Evolutionary conservation across 2,888 invertebrate species (phyloP).

Genomic region (Parthenolecanium corni): DNA sequence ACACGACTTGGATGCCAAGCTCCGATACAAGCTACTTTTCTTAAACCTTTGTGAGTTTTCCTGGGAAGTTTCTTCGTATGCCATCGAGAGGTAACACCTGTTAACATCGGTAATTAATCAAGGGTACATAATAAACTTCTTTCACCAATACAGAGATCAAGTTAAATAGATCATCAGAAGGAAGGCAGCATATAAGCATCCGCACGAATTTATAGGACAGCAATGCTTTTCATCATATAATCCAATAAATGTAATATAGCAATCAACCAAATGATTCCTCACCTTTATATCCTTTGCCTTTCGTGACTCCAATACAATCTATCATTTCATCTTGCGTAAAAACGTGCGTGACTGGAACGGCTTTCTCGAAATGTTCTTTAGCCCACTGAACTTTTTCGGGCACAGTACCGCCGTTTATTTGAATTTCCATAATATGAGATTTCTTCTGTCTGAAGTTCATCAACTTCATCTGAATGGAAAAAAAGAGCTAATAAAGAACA

Average conservation of each 20-base stretch:
- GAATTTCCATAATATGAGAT: slow-evolving; percentile 99
- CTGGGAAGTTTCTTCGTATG: slow-evolving; percentile 99
- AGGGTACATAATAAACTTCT: neutral
- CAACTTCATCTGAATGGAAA: slow-evolving; percentile 68
- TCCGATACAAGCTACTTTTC: slow-evolving; percentile 99
- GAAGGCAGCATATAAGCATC: slow-evolving; percentile 37
- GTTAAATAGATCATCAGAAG: slow-evolving; percentile 36
- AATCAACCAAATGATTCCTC: slow-evolving; percentile 30
- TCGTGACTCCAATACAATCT: slow-evolving; percentile 97
- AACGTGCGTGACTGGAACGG: slow-evolving; percentile 77
- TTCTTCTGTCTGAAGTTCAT: slow-evolving; percentile 98
- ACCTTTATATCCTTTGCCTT: slow-evolving; percentile 99
- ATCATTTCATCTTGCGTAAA: slow-evolving; percentile 98
- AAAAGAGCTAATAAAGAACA: no score
- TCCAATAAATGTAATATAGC: neutral
- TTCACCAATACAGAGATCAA: neutral
- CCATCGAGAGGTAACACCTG: slow-evolving; percentile 99
- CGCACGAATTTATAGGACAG: slow-evolving; percentile 4
- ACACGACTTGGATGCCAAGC: slow-evolving; percentile 99
- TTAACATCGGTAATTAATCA: no score
- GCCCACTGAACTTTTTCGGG: slow-evolving; percentile 97
- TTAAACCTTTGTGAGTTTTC: slow-evolving; percentile 99
- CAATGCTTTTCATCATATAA: slow-evolving; percentile 27
- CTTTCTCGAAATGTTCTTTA: slow-evolving; percentile 87
- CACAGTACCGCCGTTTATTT: slow-evolving; percentile 92